Base-by-base conservation (phyloP, 2,113 vertebrate species). In the Guaruba guarouba region DNA sequence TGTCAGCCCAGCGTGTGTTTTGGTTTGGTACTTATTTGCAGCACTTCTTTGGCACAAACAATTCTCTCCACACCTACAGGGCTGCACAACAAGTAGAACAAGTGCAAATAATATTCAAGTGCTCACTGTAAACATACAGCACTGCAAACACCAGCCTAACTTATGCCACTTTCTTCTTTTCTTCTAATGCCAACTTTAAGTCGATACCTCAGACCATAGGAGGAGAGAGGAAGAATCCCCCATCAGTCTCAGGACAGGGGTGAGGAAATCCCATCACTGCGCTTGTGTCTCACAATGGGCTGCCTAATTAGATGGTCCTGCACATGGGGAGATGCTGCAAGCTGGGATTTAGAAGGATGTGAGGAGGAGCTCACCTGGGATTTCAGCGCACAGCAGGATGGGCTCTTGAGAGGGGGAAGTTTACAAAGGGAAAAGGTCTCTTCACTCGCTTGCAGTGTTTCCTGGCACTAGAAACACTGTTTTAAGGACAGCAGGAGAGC, bases 41-140 rank as follows among this genome's bases (percentile, higher is more conserved):
- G 88, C 10, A 10, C 49, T 83, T 7, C 90, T 84, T 70, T 91
- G 93, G 92, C 96, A 89, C 55, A 57, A 66, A 35, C n/a, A 70
- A 12, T 28, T 57, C 85, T 87, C 93, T 55, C 74, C 88, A 93
- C 92, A 88, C 93, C 86, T 92, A 84, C 84, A 82, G 76, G 76
- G 95, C 93, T 88, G 89, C 19, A 3, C 92, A 93, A 95, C 86
- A 1, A 92, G 95, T 93, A 74, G 46, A 89, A 89, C 88, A 29
- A 95, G 94, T 75, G 78, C 83, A 84, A 82, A 33, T 41, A 67
- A 91, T 55, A 85, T 37, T 74, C 86, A 75, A 76, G 87, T 51
- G 39, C 64, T 96, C 66, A 10, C 0, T 73, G 68, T 91, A 94
- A 96, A 97, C 92, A 92, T 86, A 86, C 52, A 93, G 78, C 54